Conservation (phyloP, 2,888 invertebrate genomes). For the Nomada fucata region DNA sequence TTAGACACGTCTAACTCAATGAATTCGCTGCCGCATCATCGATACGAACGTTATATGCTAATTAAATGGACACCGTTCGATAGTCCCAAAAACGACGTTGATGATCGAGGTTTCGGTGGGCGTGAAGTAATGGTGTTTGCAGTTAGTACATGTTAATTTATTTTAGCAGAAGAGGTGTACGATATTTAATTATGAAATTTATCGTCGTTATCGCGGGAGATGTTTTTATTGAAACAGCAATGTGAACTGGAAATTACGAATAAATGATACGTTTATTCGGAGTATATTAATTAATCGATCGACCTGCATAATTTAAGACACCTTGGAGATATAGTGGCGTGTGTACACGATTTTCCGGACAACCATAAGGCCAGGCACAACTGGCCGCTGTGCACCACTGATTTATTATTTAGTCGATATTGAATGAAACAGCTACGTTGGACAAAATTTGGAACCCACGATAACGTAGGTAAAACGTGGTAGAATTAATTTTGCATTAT, state of each 20-base stretch:
- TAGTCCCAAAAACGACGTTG: not conserved
- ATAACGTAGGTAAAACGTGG: no score
- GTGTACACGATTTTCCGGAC: not conserved
- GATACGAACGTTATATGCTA: not conserved
- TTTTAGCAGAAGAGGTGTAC: no score
- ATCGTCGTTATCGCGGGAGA: not conserved
- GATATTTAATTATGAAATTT: no score
- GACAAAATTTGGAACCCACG: no score
- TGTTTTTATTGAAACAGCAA: not conserved
- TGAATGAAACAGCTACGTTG: not conserved
- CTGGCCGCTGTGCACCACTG: not conserved
- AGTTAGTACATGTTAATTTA: no score
- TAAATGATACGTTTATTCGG: no score
- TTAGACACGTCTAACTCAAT: slow-evolving; percentile 19
- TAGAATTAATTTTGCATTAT: not conserved
- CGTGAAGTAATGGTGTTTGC: no score
- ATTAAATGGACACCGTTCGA: slow-evolving; percentile 16
- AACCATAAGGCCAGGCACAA: not conserved
- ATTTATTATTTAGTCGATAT: not conserved
- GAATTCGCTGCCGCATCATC: not conserved
- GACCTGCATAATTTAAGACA: not conserved
- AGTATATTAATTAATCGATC: not conserved
- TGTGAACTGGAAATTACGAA: no score
- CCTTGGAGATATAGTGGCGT: not conserved
- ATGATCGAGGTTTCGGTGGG: not conserved